phyloP scores from a whole-genome alignment of 2,113 vertebrate species.

The Brevimyrus niger region DNA sequence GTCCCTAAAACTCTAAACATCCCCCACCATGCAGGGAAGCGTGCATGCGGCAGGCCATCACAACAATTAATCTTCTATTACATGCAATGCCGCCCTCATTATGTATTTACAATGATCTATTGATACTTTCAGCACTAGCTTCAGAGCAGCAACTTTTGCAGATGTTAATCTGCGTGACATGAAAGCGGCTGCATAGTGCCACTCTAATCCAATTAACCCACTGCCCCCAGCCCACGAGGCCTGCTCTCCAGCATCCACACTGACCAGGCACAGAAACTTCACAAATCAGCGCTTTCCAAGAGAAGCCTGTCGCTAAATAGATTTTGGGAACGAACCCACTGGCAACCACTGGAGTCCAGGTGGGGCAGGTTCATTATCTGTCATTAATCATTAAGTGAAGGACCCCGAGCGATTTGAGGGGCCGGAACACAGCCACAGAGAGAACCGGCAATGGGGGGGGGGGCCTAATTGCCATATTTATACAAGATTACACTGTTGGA shows the following conservation, averaged over 20 bases:
- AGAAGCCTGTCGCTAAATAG: not conserved
- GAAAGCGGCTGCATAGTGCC: not conserved
- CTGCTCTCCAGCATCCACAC: not conserved
- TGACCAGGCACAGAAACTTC: not conserved
- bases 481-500: not conserved
- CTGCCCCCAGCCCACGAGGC: not conserved
- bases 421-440: slow-evolving; percentile 7
- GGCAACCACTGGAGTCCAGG: not conserved
- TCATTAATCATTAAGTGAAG: slow-evolving; percentile 22
- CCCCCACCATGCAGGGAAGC: not conserved
- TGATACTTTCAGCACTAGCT: not conserved
- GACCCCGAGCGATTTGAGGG: not conserved
- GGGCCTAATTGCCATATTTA: not conserved
- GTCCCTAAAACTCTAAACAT: not conserved
- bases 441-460: not conserved
- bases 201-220: slow-evolving; percentile 6
- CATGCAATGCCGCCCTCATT: not conserved
- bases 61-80: slow-evolving; percentile 10
- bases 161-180: not conserved
- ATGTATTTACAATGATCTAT: not conserved
- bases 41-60: not conserved
- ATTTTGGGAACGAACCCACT: not conserved
- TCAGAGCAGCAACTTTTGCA: not conserved
- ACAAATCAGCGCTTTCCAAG: not conserved
- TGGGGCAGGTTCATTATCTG: slow-evolving; percentile 23